Evolutionary conservation across 2,888 invertebrate species (phyloP), one percentile per base, ranked within the genome.

Genomic region (Listrodromus nycthemerus): DNA sequence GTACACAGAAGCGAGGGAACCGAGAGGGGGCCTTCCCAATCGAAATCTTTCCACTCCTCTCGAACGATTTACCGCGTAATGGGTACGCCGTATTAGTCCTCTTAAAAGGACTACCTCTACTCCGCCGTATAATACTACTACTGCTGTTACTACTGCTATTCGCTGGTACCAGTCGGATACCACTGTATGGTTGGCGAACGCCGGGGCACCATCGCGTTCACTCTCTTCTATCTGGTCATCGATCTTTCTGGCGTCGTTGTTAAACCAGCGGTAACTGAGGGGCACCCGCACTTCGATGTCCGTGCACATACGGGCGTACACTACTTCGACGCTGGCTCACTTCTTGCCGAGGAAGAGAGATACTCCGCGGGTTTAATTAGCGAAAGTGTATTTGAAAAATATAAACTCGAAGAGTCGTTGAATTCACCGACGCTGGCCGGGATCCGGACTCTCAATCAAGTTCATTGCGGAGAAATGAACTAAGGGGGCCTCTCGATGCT

Each of bases 71-170:
- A 82, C 84, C 84, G 75, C 79, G 82, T 84, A 84, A 84, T 84
- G 84, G 84, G 75, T 84, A 82, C 82, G 52, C 84, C 82, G 84
- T 84, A 84, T 84, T 84, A 84, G 84, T 84, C 79, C 79, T 82
- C 82, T 82, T 82, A 82, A 84, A 78, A 81, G 84, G 71, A 82
- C 79, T 84, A 81, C 78, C 79, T 80, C 75, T 63, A 67, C 73
- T 83, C 45, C 50, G 71, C 41, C 48, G 75, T 70, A 78, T 82
- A 84, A 30, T 74, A 63, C 27, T 45, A 30, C 67, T 16, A 77
- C 52, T 37, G 37, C 33, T 69, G 75, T 61, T 24, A 33, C 67
- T 65, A 45, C 63, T 52, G 75, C 71, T 66, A 75, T 69, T 71
- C 66, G 71, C 71, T 79, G 73, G 41, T 65, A 30, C 41, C 21